phyloP scores from a whole-genome alignment of 2,888 invertebrate genomes.

The Ichneumoninae sp. region DNA sequence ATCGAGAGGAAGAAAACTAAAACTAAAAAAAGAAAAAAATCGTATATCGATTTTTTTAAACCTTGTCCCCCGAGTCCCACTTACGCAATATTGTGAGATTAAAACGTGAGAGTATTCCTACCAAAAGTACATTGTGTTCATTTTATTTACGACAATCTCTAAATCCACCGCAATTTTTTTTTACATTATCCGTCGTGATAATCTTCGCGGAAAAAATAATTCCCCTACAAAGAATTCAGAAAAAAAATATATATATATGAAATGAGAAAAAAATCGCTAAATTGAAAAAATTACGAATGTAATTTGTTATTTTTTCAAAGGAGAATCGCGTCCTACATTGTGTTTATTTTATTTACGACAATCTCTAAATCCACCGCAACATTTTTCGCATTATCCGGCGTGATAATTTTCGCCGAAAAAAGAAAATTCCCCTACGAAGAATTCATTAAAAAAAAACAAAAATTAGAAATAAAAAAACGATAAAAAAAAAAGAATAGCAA shows the following conservation, averaged over 20 bases:
- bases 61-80: neutral
- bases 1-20: conserved; percentile 22
- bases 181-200: neutral
- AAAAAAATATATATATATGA: no score
- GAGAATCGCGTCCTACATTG: conserved; percentile 43
- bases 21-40: neutral
- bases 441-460: no score
- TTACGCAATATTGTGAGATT: conserved; percentile 7
- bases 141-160: conserved; percentile 13
- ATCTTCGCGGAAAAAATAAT: neutral
- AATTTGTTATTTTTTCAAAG: conserved; percentile 29
- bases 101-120: conserved; percentile 5
- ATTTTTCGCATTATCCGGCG: neutral
- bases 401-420: neutral
- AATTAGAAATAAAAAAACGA: no score
- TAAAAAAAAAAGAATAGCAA: no score
- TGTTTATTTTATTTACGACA: conserved; percentile 22
- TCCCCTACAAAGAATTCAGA: no score
- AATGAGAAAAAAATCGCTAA: neutral
- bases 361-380: no score
- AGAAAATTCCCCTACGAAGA: no score
- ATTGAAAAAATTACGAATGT: neutral
- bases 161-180: neutral
- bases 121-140: neutral
- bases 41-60: neutral